A percentile compares a stretch with the other conserved stretches of the same genome.
Evolutionary conservation across 2,797 vertebrate genomes (phyloP).

Genomic region (Poecilia wingei): DNA sequence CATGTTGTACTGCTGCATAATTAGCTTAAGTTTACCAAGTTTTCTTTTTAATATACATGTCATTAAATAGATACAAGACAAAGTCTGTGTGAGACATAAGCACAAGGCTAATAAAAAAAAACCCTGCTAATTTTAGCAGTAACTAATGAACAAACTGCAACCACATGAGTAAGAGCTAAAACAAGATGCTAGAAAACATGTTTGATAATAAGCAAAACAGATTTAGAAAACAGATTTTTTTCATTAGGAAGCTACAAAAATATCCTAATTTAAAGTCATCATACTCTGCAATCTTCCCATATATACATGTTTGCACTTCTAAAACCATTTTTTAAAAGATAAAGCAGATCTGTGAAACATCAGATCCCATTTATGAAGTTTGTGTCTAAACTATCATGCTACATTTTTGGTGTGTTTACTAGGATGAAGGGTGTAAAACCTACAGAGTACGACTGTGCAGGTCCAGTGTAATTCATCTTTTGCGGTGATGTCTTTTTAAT

Average conservation of each 20-base stretch:
- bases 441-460: too few relatives aligned
- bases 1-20: too few relatives aligned
- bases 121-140: not conserved
- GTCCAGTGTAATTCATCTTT: not conserved
- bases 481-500: not conserved
- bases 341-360: too few relatives aligned
- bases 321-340: not conserved
- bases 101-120: not conserved
- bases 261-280: not conserved
- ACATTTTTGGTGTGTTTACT: not conserved
- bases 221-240: not conserved
- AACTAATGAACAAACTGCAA: not conserved
- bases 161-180: not conserved
- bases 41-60: not conserved
- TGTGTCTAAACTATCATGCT: not conserved
- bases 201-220: not conserved
- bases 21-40: not conserved
- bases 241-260: not conserved
- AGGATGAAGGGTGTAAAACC: not conserved
- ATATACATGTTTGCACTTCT: not conserved
- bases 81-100: not conserved
- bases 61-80: not conserved
- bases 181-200: not conserved
- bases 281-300: not conserved
- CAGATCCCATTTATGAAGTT: too few relatives aligned